A percentile compares a stretch with the other conserved stretches of the same genome.
phyloP scores from a whole-genome alignment of 92 coral and sea anemone genomes.

The Porites divaricata region DNA sequence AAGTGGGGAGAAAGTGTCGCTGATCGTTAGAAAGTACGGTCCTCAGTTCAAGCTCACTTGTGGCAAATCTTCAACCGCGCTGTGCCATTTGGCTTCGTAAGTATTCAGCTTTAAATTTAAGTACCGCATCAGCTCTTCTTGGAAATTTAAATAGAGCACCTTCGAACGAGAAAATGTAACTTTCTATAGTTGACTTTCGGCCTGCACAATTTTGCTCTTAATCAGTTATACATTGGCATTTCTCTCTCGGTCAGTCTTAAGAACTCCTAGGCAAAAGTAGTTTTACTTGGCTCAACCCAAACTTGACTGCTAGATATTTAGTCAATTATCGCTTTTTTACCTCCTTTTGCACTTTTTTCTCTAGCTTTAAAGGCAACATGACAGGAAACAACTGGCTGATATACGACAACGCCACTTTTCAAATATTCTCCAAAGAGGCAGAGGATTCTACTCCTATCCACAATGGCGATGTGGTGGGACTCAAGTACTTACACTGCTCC shows the following conservation, averaged over 20 bases:
- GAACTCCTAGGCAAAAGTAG: too few species aligned
- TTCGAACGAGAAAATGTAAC: too few species aligned
- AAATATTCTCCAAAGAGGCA: slow-evolving; percentile 56
- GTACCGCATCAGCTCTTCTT: background rate
- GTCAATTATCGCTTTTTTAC: too few species aligned
- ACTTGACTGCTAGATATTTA: too few species aligned
- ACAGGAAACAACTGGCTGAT: slow-evolving; percentile 49
- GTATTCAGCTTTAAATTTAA: background rate
- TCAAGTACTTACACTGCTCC: slow-evolving; percentile 55
- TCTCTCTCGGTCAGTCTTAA: too few species aligned
- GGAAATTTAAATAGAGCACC: background rate
- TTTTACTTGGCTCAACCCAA: too few species aligned
- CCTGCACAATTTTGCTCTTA: too few species aligned
- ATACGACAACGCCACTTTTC: slow-evolving; percentile 37
- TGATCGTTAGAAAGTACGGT: slow-evolving; percentile 19
- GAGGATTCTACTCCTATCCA: slow-evolving; percentile 62
- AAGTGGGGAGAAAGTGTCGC: slow-evolving; percentile 68
- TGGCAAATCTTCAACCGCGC: slow-evolving; percentile 4
- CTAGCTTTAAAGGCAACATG: background rate
- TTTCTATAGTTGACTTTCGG: too few species aligned
- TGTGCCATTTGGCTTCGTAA: slow-evolving; percentile 32
- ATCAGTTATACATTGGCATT: too few species aligned
- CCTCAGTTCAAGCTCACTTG: slow-evolving; percentile 39
- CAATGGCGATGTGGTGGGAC: slow-evolving; percentile 68
- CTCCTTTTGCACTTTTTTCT: background rate